phyloP scores from a whole-genome alignment of 2,113 vertebrate genomes.

The Ophiodon elongatus region DNA sequence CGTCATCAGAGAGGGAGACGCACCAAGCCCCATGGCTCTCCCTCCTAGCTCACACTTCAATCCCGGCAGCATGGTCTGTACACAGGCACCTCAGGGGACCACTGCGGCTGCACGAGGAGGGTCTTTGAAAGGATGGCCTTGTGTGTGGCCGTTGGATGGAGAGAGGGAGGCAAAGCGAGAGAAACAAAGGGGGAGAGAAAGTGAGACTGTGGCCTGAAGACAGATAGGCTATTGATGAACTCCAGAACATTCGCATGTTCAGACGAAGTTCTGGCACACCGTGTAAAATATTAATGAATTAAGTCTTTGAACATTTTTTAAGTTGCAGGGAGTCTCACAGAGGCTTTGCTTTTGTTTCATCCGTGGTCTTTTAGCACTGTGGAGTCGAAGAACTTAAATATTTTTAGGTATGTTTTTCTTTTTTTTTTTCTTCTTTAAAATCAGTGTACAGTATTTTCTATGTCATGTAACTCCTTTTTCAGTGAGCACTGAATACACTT shows the following conservation, averaged over 20 bases:
- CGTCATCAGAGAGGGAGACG: slow-evolving; percentile 53
- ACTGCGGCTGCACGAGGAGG: slow-evolving; percentile 46
- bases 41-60: slow-evolving; percentile 63
- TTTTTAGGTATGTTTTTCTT: neutral
- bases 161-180: slow-evolving; percentile 22
- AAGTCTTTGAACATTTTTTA: slow-evolving; percentile 20
- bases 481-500: slow-evolving; percentile 1
- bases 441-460: neutral
- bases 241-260: slow-evolving; percentile 63
- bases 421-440: neutral
- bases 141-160: slow-evolving; percentile 51
- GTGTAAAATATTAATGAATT: slow-evolving; percentile 65
- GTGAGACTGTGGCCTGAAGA: slow-evolving; percentile 54
- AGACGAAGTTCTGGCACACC: slow-evolving; percentile 60
- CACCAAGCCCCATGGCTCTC: slow-evolving; percentile 27
- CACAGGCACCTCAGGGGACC: slow-evolving; percentile 49
- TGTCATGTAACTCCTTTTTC: neutral
- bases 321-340: slow-evolving; percentile 14
- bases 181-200: slow-evolving; percentile 6
- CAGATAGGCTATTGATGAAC: slow-evolving; percentile 73
- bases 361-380: neutral
- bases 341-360: slow-evolving; percentile 37
- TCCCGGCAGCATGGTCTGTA: slow-evolving; percentile 44
- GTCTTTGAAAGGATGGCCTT: slow-evolving; percentile 75
- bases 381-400: slow-evolving; percentile 1